These are phyloP conservation scores for Megatriorchis doriae DNA, from an alignment of 2,113 vertebrate species.

Conservation along the genomic window DNA sequence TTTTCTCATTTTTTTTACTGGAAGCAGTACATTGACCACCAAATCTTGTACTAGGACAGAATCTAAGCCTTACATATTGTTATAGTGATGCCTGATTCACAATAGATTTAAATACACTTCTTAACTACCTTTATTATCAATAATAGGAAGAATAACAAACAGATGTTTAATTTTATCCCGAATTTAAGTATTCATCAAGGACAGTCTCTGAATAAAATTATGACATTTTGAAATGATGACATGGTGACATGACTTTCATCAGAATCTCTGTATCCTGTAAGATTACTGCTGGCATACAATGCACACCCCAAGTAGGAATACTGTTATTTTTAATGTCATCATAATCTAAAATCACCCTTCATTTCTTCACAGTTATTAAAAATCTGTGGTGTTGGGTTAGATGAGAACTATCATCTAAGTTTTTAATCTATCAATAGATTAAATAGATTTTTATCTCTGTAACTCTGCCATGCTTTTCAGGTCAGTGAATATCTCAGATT, in stretches of 20 bases:
- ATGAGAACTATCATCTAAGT: not conserved
- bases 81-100: not conserved
- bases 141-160: not conserved
- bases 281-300: not conserved
- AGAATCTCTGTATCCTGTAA: not conserved
- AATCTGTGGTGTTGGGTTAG: not conserved
- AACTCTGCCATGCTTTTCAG: not conserved
- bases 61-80: not conserved
- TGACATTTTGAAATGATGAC: not conserved
- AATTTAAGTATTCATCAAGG: not conserved
- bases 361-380: not conserved
- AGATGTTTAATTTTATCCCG: not conserved
- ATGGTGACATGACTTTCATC: not conserved
- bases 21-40: not conserved
- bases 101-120: not conserved
- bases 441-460: not conserved
- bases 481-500: not conserved
- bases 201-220: not conserved
- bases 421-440: not conserved
- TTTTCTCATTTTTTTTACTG: not conserved
- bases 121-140: not conserved
- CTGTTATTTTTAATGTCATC: not conserved
- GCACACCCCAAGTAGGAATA: not conserved
- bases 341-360: not conserved
- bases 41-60: not conserved